phyloP scores from a whole-genome alignment of 2,113 vertebrate species.

The Delphinus delphis region DNA sequence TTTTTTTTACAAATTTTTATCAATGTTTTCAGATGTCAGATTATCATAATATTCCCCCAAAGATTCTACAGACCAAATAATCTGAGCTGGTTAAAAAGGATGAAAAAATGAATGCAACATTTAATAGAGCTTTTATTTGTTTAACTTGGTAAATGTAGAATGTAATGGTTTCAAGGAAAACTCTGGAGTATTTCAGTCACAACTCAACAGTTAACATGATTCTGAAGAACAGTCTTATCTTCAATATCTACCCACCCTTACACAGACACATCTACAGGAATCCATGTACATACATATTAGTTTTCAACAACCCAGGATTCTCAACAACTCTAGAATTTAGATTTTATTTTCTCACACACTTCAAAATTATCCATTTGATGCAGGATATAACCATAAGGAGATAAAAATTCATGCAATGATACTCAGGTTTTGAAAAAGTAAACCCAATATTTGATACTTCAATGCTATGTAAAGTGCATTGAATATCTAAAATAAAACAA shows the following conservation, averaged over 20 bases:
- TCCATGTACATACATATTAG: slow-evolving; percentile 63
- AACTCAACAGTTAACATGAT: slow-evolving; percentile 79
- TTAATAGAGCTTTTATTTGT: slow-evolving; percentile 73
- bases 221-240: slow-evolving; percentile 73
- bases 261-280: slow-evolving; percentile 79
- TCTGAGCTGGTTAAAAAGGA: slow-evolving; percentile 66
- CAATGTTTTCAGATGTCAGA: not conserved
- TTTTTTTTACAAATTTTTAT: not conserved
- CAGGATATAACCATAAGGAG: slow-evolving; percentile 55
- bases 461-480: slow-evolving; percentile 77
- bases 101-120: slow-evolving; percentile 78
- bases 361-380: slow-evolving; percentile 71
- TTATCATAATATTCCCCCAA: slow-evolving; percentile 44
- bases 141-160: slow-evolving; percentile 77
- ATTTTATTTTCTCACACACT: slow-evolving; percentile 71
- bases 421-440: slow-evolving; percentile 55
- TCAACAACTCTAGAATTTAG: slow-evolving; percentile 70
- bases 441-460: slow-evolving; percentile 69
- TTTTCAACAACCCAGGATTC: slow-evolving; percentile 66
- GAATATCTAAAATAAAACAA: slow-evolving; percentile 82
- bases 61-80: slow-evolving; percentile 50
- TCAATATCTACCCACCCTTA: slow-evolving; percentile 61
- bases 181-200: slow-evolving; percentile 76
- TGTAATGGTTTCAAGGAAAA: slow-evolving; percentile 75
- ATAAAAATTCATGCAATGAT: slow-evolving; percentile 81